These are phyloP conservation scores for Oncorhynchus tshawytscha DNA, from an alignment of 2,113 vertebrate genomes.

Conservation along the genomic window DNA sequence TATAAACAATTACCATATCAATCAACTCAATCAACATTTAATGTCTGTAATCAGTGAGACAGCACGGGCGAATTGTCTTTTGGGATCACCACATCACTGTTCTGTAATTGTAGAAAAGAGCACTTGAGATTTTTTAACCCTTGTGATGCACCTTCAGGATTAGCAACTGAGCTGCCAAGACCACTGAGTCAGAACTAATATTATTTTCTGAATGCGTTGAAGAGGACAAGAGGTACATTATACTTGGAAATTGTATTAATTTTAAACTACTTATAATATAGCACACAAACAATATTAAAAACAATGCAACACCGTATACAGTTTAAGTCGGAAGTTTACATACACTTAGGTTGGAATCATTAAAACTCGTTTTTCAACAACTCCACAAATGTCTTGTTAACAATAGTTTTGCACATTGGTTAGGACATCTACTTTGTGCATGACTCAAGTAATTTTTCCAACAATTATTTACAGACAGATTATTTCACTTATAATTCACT, in stretches of 20 bases:
- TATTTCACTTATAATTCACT: too few species aligned
- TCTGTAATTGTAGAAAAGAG: constrained; percentile 34
- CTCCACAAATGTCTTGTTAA: too few species aligned
- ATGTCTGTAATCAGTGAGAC: constrained; percentile 11
- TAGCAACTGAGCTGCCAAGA: background rate
- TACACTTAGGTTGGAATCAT: too few species aligned
- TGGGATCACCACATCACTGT: constrained; percentile 9
- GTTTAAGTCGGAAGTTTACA: too few species aligned
- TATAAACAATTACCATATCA: constrained; percentile 11
- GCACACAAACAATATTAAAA: too few species aligned
- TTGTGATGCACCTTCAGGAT: constrained; percentile 13
- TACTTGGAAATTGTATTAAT: background rate
- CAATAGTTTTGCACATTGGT: too few species aligned
- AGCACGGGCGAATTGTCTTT: constrained; percentile 13
- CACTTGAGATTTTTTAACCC: constrained; percentile 35
- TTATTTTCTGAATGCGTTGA: background rate
- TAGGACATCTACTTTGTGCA: too few species aligned
- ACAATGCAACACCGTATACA: too few species aligned
- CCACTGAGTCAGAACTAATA: background rate
- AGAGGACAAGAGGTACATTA: background rate
- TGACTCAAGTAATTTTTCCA: too few species aligned
- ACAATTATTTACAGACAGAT: too few species aligned
- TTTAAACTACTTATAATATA: too few species aligned
- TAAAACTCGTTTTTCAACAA: too few species aligned
- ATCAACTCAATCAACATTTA: constrained; percentile 25